These are phyloP conservation scores for Stomatorhinus walkeri DNA, from an alignment of 2,797 vertebrate genomes.

Conservation along the genomic window DNA sequence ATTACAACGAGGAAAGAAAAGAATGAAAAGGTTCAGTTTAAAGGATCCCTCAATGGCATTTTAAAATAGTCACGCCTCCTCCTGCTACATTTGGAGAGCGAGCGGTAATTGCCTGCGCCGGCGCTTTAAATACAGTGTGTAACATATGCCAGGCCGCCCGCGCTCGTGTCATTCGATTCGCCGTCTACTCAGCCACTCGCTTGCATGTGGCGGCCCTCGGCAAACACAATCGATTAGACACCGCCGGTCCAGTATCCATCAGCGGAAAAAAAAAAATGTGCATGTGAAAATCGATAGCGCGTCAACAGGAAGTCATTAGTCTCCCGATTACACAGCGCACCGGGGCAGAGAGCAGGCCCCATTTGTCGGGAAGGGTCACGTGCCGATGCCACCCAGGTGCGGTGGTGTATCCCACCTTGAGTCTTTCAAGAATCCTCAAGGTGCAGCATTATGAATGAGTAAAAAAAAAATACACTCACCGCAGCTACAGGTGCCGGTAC, in stretches of 20 bases:
- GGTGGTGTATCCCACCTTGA: not conserved
- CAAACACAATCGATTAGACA: conserved; percentile 49
- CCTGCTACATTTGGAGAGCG: not conserved
- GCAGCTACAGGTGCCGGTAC: not conserved
- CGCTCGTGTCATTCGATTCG: conserved; percentile 28
- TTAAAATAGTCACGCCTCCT: not conserved
- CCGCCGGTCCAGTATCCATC: conserved; percentile 57
- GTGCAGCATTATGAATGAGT: not conserved
- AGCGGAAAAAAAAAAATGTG: conserved; percentile 54
- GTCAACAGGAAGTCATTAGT: conserved; percentile 62
- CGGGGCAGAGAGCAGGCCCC: conserved; percentile 35
- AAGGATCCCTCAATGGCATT: not conserved
- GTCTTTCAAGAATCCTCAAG: not conserved
- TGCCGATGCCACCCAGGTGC: conserved; percentile 33
- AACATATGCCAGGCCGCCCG: not conserved
- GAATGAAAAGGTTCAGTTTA: not conserved
- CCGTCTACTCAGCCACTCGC: conserved; percentile 20
- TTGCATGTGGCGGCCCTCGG: conserved; percentile 31
- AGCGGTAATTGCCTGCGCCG: not conserved
- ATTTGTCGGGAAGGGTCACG: conserved; percentile 35
- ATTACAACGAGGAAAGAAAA: not conserved
- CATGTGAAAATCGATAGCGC: conserved; percentile 68
- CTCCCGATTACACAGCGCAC: conserved; percentile 56
- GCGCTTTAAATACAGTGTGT: not conserved
- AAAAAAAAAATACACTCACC: not conserved